Conservation (phyloP, 2,888 invertebrate species). For the Perizoma affinitatum region DNA sequence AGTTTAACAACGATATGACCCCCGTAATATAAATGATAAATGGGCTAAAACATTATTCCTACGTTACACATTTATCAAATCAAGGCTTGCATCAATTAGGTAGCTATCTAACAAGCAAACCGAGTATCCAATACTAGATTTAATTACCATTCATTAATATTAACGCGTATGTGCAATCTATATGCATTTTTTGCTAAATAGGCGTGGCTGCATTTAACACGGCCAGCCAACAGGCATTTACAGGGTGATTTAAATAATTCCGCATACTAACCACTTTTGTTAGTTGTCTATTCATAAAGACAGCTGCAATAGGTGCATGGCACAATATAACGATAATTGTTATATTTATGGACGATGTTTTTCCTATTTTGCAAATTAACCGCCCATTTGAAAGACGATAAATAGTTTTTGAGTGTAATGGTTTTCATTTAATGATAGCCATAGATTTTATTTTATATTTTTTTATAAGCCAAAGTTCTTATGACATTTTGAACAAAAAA, state of each 20-base stretch:
- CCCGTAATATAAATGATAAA: slow-evolving; percentile 17
- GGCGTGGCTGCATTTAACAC: slow-evolving; percentile 47
- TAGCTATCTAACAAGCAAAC: slow-evolving; percentile 32
- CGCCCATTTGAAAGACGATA: slow-evolving; percentile 14
- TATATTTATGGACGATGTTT: slow-evolving; percentile 23
- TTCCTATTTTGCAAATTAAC: slow-evolving; percentile 36
- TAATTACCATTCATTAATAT: slow-evolving; percentile 42
- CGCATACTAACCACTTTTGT: slow-evolving; percentile 49
- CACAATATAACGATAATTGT: slow-evolving; percentile 27
- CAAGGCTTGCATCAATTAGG: slow-evolving; percentile 35
- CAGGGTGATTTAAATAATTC: slow-evolving; percentile 55
- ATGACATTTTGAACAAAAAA: background rate
- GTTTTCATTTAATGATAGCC: slow-evolving; percentile 10
- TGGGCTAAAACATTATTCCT: slow-evolving; percentile 20
- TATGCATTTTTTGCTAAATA: slow-evolving; percentile 37
- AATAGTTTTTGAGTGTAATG: slow-evolving; percentile 6
- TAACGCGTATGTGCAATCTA: slow-evolving; percentile 32
- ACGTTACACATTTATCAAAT: slow-evolving; percentile 25
- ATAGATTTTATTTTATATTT: background rate
- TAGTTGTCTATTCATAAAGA: slow-evolving; percentile 33
- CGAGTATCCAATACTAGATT: slow-evolving; percentile 35
- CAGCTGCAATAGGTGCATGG: slow-evolving; percentile 26
- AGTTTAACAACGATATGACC: slow-evolving; percentile 18
- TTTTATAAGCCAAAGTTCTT: slow-evolving; percentile 1
- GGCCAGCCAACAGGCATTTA: slow-evolving; percentile 35